phyloP scores from a whole-genome alignment of 2,113 vertebrate genomes.

The Meleagris gallopavo region DNA sequence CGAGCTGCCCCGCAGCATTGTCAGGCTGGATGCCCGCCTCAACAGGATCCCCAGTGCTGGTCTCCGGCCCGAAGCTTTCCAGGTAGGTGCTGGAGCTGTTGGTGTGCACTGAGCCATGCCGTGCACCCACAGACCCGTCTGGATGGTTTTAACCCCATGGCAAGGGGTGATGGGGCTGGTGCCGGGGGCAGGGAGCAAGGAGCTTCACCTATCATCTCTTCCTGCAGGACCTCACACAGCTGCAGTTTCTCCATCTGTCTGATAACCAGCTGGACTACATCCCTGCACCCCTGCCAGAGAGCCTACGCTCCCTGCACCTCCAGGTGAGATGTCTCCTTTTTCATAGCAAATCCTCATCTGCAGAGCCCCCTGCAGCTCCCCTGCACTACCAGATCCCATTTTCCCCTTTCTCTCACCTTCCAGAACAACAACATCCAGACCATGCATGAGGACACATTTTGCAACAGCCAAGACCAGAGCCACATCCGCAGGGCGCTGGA shows the following conservation, averaged over 20 bases:
- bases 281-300: conserved; percentile 78
- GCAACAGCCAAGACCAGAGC: conserved; percentile 69
- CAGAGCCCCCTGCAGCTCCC: neutral
- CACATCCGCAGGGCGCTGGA: conserved; percentile 78
- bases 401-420: neutral
- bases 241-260: conserved; percentile 85
- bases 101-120: neutral
- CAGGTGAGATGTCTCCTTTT: conserved; percentile 73
- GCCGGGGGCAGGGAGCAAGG: neutral
- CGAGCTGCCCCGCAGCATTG: conserved; percentile 73
- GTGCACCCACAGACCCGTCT: neutral
- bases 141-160: neutral
- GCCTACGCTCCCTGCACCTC: conserved; percentile 82
- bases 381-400: neutral
- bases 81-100: conserved; percentile 58
- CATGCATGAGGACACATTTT: conserved; percentile 81
- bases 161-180: neutral
- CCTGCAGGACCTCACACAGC: conserved; percentile 79
- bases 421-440: conserved; percentile 86
- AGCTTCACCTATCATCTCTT: neutral
- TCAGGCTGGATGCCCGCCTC: conserved; percentile 74
- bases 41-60: conserved; percentile 80
- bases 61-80: conserved; percentile 75
- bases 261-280: conserved; percentile 83
- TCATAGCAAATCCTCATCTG: neutral